Conservation (phyloP, 2,113 vertebrate species). For the Ochotona curzoniae region DNA sequence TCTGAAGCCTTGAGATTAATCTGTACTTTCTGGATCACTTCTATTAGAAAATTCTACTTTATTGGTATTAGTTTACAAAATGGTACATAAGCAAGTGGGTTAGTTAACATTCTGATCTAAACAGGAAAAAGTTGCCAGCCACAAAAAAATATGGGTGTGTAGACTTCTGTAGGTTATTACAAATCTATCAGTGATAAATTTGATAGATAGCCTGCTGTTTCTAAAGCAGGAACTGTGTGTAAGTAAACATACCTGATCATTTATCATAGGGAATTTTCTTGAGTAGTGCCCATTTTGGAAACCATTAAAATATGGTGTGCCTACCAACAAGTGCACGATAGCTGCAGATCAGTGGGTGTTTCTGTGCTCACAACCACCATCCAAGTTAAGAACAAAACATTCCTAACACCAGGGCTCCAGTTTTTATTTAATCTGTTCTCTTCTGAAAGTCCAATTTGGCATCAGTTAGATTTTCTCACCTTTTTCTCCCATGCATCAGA, state of each 20-base stretch:
- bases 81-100: background rate
- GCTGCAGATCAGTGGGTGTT: too few species aligned
- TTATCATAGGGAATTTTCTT: background rate
- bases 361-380: too few species aligned
- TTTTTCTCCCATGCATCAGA: background rate
- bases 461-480: background rate
- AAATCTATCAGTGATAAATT: background rate
- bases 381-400: too few species aligned
- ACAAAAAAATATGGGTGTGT: background rate
- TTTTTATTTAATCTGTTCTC: background rate
- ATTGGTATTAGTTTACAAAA: background rate
- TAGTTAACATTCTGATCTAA: background rate
- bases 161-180: background rate
- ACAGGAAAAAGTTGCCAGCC: background rate
- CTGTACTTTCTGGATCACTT: background rate
- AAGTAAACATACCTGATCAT: background rate
- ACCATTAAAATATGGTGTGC: too few species aligned
- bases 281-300: background rate
- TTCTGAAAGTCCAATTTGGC: background rate
- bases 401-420: too few species aligned
- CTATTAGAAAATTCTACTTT: slow-evolving; percentile 38
- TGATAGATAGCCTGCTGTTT: background rate
- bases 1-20: slow-evolving; percentile 3
- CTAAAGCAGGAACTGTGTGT: background rate
- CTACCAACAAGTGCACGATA: too few species aligned